phyloP scores from a whole-genome alignment of 1,140 invertebrate species.

The Nasonia longicornis region DNA sequence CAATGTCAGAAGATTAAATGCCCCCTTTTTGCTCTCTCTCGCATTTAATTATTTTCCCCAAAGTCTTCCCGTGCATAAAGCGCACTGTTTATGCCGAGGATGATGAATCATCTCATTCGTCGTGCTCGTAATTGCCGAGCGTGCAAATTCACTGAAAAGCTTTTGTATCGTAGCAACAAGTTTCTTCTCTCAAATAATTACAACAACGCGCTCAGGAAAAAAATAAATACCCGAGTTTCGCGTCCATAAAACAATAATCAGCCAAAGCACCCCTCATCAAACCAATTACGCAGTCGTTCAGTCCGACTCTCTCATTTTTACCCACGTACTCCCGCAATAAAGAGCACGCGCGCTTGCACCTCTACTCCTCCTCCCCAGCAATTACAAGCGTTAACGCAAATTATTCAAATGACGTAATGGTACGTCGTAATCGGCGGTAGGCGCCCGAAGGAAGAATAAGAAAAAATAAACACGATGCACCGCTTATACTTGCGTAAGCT shows the following conservation, averaged over 20 bases:
- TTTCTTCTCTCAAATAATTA: neutral
- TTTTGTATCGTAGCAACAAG: no score
- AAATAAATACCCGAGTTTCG: neutral
- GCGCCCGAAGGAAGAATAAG: neutral
- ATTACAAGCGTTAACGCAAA: slow-evolving; percentile 10
- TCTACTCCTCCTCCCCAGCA: neutral
- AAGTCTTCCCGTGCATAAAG: no score
- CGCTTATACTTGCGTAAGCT: neutral
- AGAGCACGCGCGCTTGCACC: slow-evolving; percentile 9
- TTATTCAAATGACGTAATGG: slow-evolving; percentile 28
- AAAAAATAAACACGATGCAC: neutral
- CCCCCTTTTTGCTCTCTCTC: neutral
- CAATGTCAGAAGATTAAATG: neutral
- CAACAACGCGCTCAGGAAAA: neutral
- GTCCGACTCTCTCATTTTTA: neutral
- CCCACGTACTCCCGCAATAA: neutral
- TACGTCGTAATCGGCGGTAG: neutral
- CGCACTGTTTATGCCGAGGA: no score
- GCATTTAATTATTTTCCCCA: neutral
- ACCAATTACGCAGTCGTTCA: slow-evolving; percentile 1
- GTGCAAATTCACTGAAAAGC: no score
- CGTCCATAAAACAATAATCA: neutral
- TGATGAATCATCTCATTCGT: neutral
- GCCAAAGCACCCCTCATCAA: neutral
- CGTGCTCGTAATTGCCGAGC: no score